These are phyloP conservation scores for Ophioninae sp. DNA, from an alignment of 2,888 invertebrate species.

Conservation along the genomic window DNA sequence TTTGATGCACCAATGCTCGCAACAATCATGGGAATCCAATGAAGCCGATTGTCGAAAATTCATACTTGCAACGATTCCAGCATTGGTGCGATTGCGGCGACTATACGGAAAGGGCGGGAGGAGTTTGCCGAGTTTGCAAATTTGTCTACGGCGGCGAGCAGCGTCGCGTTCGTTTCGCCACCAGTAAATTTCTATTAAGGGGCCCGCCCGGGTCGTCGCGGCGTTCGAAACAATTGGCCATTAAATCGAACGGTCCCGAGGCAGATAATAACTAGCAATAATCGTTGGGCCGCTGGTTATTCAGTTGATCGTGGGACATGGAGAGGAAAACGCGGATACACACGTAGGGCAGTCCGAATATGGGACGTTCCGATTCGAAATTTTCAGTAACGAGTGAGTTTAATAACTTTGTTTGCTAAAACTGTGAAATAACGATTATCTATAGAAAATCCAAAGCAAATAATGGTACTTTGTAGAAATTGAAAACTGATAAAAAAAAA, in stretches of 20 bases:
- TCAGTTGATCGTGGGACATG: constrained; percentile 62
- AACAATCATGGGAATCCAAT: neutral
- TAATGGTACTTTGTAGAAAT: neutral
- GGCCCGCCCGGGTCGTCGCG: constrained; percentile 63
- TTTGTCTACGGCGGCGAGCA: constrained; percentile 20
- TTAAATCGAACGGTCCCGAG: constrained; percentile 79
- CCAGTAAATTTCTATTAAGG: constrained; percentile 79
- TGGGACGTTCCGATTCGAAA: constrained; percentile 15
- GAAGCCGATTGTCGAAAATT: constrained; percentile 10
- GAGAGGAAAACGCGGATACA: constrained; percentile 47
- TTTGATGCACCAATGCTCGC: neutral
- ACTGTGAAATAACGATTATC: neutral
- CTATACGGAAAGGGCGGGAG: neutral
- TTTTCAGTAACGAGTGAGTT: neutral
- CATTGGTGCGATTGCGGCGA: constrained; percentile 16
- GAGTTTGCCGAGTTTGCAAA: constrained; percentile 13
- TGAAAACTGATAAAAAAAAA: neutral
- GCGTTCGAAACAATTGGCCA: constrained; percentile 79
- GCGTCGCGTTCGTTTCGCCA: constrained; percentile 51
- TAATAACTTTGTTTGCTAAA: neutral
- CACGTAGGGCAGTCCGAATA: constrained; percentile 5
- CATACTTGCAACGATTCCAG: neutral
- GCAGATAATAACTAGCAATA: constrained; percentile 80
- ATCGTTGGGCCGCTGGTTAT: constrained; percentile 73
- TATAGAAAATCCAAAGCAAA: neutral